Percentiles rank a stretch among this genome's conserved stretches.
These are phyloP conservation scores for Cyrtodaria siliqua DNA, from an alignment of 2,888 invertebrate species.

Conservation along the genomic window DNA sequence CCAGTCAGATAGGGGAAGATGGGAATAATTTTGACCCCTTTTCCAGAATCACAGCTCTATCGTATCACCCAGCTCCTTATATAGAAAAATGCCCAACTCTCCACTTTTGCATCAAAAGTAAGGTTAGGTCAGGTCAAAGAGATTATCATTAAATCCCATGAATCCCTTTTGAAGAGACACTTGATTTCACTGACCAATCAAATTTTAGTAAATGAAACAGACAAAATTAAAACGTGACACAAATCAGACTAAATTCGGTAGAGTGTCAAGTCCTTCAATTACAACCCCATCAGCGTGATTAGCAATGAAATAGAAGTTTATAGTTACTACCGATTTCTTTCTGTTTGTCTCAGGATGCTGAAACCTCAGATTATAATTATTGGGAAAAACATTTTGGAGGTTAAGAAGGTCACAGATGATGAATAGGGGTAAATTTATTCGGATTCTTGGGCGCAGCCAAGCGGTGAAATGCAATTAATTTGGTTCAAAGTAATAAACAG, in stretches of 20 bases:
- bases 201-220: conserved; percentile 15
- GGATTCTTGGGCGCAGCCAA: conserved; percentile 33
- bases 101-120: too few species aligned
- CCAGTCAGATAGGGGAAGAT: too few species aligned
- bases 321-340: conserved; percentile 40
- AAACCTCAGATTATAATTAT: conserved; percentile 56
- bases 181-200: too few species aligned
- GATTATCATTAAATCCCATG: conserved; percentile 43
- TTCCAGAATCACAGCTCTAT: too few species aligned
- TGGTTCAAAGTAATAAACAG: conserved; percentile 51
- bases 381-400: conserved; percentile 44
- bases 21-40: too few species aligned
- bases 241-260: conserved; percentile 3
- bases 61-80: too few species aligned
- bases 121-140: conserved; percentile 30
- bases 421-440: conserved; percentile 31
- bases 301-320: conserved; percentile 57
- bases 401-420: conserved; percentile 44
- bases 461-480: conserved; percentile 61
- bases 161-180: conserved; percentile 12
- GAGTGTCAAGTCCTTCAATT: conserved; percentile 46
- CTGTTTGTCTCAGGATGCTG: conserved; percentile 30
- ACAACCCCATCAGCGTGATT: conserved; percentile 56
- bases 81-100: too few species aligned
- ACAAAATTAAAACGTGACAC: not conserved